Conservation (phyloP, 1,140 invertebrate species). For the Latrodectus geometricus region DNA sequence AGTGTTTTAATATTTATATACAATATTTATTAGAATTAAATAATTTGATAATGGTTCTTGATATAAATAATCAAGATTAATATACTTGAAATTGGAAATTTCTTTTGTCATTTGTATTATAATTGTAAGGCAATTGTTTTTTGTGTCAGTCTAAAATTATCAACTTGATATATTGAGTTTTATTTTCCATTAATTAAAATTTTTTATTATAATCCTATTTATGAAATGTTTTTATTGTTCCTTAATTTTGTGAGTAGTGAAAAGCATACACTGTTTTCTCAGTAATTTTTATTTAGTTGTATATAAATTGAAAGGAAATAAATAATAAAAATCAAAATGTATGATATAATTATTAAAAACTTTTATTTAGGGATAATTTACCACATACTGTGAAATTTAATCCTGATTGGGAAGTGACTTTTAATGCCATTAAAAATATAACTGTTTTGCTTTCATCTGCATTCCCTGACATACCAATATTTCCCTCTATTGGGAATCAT, state of each 20-base stretch:
- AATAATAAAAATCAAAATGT: neutral
- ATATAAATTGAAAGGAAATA: neutral
- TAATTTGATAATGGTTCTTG: no score
- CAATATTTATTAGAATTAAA: no score
- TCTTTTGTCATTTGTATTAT: no score
- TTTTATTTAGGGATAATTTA: slow-evolving; percentile 68
- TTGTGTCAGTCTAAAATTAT: no score
- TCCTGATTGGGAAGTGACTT: slow-evolving; percentile 65
- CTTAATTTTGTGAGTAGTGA: neutral
- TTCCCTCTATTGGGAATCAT: slow-evolving; percentile 71
- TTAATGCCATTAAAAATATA: slow-evolving; percentile 66
- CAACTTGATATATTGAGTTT: no score
- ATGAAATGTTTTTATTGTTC: neutral
- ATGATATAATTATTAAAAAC: neutral
- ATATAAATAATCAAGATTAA: no score
- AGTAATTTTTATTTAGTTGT: neutral
- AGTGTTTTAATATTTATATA: no score
- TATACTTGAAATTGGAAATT: no score
- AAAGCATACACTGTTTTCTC: neutral
- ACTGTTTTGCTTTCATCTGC: slow-evolving; percentile 65
- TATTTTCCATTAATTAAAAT: neutral
- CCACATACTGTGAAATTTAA: slow-evolving; percentile 67
- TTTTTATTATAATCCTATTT: neutral
- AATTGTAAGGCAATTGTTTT: no score
- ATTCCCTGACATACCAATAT: slow-evolving; percentile 68